Base-by-base conservation (phyloP, 37 sponge, comb jelly and placozoan species). In the Trichoplax adhaerens region DNA sequence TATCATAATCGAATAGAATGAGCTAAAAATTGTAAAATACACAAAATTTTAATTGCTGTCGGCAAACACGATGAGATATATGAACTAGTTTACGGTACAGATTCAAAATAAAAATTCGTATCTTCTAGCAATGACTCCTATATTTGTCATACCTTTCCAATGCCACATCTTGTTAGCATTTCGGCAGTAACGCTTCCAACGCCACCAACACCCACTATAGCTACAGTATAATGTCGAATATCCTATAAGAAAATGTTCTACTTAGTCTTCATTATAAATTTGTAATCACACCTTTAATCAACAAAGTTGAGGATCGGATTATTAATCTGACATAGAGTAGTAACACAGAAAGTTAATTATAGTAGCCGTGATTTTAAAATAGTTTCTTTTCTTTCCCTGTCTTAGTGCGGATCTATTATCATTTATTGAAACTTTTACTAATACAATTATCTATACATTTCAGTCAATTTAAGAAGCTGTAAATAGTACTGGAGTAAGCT, bases 131-230 rank as follows among this genome's bases (percentile, higher is more conserved):
- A 4, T 29, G 29, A 29, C 29, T 29, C 29, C 29, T 29, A 29
- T 29, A 29, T 29, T 29, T 29, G 10, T 68, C 53, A 76, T 66
- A 88, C 90, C 86, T 91, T 88, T 52, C 99, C 99, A 61, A 97
- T 76, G 3, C 99, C 99, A 73, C 99, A 97, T 55, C 99, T 77
- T 4, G 93, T 87, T 53, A 97, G 73, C 99, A 97, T 97, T 75
- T 97, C 99, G 0, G 99, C 83, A 52, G 92, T 79, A 5, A 97
- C 99, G 81, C 93, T 97, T 0, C 99, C 99, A 4, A 97, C 93
- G 48, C 99, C 99, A 6, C 99, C 99, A 53, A 97, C 79, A 0
- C 95, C 95, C 5, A 94, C 87, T 56, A 94, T 85, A 0, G 90
- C 95, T 68, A 94, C 95, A 7, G 79, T 80, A 55, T 64, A 79